These are phyloP conservation scores for Drosophila lacicola DNA, from an alignment of 2,888 invertebrate species.

Conservation along the genomic window DNA sequence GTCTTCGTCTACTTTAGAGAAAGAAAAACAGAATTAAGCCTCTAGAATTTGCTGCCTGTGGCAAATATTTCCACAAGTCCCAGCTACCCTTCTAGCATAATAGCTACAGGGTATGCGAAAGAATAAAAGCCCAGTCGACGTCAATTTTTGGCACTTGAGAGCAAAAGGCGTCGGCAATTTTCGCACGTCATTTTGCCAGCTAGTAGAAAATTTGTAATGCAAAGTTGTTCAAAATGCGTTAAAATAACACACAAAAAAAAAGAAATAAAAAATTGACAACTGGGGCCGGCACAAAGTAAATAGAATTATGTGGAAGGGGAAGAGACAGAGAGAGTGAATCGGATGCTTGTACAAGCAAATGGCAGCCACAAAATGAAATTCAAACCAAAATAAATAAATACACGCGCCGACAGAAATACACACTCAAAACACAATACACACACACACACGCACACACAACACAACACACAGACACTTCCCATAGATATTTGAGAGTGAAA, in stretches of 20 bases:
- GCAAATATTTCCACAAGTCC: too few species aligned
- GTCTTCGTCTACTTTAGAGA: too few species aligned
- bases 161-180: slow-evolving; percentile 38
- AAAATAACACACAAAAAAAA: slow-evolving; percentile 35
- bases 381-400: slow-evolving; percentile 70
- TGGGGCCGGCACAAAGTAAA: slow-evolving; percentile 30
- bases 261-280: not conserved
- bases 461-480: not conserved
- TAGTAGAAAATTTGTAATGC: slow-evolving; percentile 64
- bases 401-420: slow-evolving; percentile 38
- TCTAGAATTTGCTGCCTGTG: too few species aligned
- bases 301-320: slow-evolving; percentile 20
- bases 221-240: slow-evolving; percentile 66
- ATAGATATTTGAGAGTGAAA: slow-evolving; percentile 22
- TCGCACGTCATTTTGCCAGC: slow-evolving; percentile 65
- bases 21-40: too few species aligned
- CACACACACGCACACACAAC: slow-evolving; percentile 17
- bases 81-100: not conserved
- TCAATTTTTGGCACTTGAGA: slow-evolving; percentile 67
- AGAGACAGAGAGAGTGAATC: slow-evolving; percentile 6
- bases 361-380: slow-evolving; percentile 74
- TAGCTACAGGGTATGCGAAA: slow-evolving; percentile 24
- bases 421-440: slow-evolving; percentile 7
- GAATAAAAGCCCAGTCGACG: slow-evolving; percentile 29
- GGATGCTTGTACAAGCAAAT: slow-evolving; percentile 30